phyloP scores from a whole-genome alignment of 2,888 invertebrate species.

The Aromia moschata region DNA sequence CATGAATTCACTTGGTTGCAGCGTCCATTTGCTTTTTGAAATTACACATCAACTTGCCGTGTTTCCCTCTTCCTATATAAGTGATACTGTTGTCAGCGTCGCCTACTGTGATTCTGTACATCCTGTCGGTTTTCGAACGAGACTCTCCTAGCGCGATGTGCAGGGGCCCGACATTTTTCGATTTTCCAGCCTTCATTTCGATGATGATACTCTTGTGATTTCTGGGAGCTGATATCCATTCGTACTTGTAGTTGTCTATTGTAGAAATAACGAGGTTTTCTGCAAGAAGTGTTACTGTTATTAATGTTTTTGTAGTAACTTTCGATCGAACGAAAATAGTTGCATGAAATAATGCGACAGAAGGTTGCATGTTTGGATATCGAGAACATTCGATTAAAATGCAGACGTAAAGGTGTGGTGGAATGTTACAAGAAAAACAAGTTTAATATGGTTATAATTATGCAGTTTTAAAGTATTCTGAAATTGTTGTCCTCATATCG shows the following conservation, averaged over 20 bases:
- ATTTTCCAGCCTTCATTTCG: slow-evolving; percentile 68
- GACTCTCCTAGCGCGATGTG: slow-evolving; percentile 69
- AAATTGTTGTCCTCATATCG: too few relatives aligned
- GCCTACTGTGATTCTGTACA: slow-evolving; percentile 71
- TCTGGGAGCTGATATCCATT: slow-evolving; percentile 72
- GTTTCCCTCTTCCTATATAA: slow-evolving; percentile 74
- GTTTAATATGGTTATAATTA: too few relatives aligned
- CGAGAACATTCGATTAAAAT: too few relatives aligned
- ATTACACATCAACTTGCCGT: slow-evolving; percentile 67
- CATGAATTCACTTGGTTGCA: too few relatives aligned
- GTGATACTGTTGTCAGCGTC: slow-evolving; percentile 67
- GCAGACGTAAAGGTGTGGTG: too few relatives aligned
- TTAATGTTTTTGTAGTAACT: background rate
- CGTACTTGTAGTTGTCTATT: slow-evolving; percentile 71
- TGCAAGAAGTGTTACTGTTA: slow-evolving; percentile 55
- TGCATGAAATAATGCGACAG: too few relatives aligned
- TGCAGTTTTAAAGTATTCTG: too few relatives aligned
- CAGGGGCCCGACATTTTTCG: slow-evolving; percentile 61
- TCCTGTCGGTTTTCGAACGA: slow-evolving; percentile 66
- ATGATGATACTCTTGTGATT: slow-evolving; percentile 72
- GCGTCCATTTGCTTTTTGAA: too few relatives aligned
- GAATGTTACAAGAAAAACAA: too few relatives aligned
- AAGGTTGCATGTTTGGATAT: too few relatives aligned
- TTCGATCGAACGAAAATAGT: background rate
- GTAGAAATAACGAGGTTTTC: slow-evolving; percentile 73